Conservation (phyloP, 2,888 invertebrate genomes). For the Busseola fusca region DNA sequence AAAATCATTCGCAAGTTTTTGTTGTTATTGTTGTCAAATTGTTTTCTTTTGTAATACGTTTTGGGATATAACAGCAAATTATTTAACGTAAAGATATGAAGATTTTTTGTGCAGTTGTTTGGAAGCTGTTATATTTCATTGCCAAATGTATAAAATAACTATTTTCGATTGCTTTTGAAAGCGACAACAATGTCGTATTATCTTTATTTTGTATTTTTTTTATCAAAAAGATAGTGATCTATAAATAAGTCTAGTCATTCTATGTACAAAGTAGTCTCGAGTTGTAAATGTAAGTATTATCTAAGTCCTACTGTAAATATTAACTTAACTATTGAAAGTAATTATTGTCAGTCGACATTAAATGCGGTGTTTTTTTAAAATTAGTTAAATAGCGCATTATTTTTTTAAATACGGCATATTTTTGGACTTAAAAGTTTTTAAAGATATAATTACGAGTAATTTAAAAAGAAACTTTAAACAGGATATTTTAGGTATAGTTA, state of each 20-base stretch:
- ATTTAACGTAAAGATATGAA: neutral
- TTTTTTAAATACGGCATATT: neutral
- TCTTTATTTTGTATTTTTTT: conserved; percentile 33
- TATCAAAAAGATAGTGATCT: conserved; percentile 56
- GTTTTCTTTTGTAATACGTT: conserved; percentile 19
- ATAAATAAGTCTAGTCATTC: conserved; percentile 81
- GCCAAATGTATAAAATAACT: conserved; percentile 8
- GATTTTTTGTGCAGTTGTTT: conserved; percentile 23
- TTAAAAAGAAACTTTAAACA: neutral
- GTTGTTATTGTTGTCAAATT: conserved; percentile 48
- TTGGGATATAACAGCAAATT: conserved; percentile 4
- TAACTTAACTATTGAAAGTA: conserved; percentile 65
- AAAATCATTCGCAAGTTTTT: conserved; percentile 43
- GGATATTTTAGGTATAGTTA: neutral
- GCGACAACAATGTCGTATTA: neutral
- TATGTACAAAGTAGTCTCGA: conserved; percentile 83
- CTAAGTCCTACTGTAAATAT: conserved; percentile 70
- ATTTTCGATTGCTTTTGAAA: conserved; percentile 12
- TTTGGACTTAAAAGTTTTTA: neutral
- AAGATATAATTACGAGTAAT: neutral
- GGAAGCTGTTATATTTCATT: neutral
- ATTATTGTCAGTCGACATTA: conserved; percentile 48
- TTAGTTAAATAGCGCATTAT: neutral
- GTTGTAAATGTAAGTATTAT: conserved; percentile 61
- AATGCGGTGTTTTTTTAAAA: conserved; percentile 27